Conservation (phyloP, 2,113 vertebrate genomes). For the Neogale vison region DNA sequence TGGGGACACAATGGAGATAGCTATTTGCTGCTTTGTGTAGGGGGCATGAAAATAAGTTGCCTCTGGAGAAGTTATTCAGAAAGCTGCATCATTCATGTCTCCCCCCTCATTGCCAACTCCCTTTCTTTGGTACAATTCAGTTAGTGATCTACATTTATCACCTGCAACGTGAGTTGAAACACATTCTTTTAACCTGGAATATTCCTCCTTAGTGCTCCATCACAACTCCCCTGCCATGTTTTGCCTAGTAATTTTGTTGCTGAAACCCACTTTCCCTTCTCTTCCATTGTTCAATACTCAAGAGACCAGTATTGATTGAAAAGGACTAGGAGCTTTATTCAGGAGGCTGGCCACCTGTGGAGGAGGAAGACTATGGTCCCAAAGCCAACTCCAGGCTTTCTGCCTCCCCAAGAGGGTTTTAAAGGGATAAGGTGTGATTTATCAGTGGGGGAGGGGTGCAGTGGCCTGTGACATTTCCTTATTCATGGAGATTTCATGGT, state of each 20-base stretch:
- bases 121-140: neutral
- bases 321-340: neutral
- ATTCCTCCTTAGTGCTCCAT: neutral
- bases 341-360: neutral
- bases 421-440: neutral
- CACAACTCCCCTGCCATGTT: neutral
- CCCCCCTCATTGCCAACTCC: neutral
- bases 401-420: neutral
- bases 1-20: neutral
- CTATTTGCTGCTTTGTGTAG: neutral
- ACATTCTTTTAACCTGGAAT: neutral
- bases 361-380: neutral
- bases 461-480: neutral
- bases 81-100: neutral
- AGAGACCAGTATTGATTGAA: neutral
- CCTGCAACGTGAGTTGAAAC: neutral
- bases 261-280: neutral
- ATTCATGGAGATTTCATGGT: neutral
- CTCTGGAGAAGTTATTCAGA: neutral
- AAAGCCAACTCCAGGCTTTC: neutral
- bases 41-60: neutral
- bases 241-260: neutral
- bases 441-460: neutral
- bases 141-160: neutral
- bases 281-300: neutral